Evolutionary conservation across 2,888 invertebrate species (phyloP), one percentile per base, ranked within the genome.

Genomic region (Octodonta nipae): DNA sequence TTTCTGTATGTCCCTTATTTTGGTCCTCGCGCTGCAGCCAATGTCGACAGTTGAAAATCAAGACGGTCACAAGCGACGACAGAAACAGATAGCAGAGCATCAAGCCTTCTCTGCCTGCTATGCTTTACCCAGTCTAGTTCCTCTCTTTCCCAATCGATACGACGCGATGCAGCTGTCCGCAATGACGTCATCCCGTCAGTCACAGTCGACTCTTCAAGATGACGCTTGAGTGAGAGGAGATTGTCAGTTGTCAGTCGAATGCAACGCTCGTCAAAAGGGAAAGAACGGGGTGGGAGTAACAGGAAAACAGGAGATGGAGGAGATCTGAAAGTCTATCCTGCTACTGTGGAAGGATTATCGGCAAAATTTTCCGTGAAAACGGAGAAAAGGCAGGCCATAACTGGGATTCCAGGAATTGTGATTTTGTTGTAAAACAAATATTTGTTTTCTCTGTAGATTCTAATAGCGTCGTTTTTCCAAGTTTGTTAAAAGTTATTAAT

Each of bases 141-240:
- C 22, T 22, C n/a, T n/a, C 11, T 22, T 20, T 22, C 3, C 22
- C 11, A 11, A 22, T 22, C 22, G 22, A 22, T 22, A 22, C 22
- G n/a, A n/a, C n/a, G n/a, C 22, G 22, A 22, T 22, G 22, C 22
- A 22, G 22, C 22, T 60, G 60, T 60, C 60, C 59, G 60, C 60
- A 60, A 53, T 60, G 60, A 60, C 60, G 60, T 59, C 60, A 58
- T 46, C 45, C 40, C 49, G 45, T 52, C 51, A 52, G 37, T 10
- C 22, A n/a, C 22, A 11, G 11, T 22, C 30, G 30, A 34, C 30
- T 28, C n/a, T 22, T 3, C 10, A 22, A 3, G 10, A 11, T 42
- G 42, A 42, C 40, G 42, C 38, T 17, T 40, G 42, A 42, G 38
- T 42, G 45, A 47, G 30, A 38, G 37, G 39, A 31, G 32, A 32